These are phyloP conservation scores for Labrus mixtus DNA, from an alignment of 2,113 vertebrate species.

Conservation along the genomic window DNA sequence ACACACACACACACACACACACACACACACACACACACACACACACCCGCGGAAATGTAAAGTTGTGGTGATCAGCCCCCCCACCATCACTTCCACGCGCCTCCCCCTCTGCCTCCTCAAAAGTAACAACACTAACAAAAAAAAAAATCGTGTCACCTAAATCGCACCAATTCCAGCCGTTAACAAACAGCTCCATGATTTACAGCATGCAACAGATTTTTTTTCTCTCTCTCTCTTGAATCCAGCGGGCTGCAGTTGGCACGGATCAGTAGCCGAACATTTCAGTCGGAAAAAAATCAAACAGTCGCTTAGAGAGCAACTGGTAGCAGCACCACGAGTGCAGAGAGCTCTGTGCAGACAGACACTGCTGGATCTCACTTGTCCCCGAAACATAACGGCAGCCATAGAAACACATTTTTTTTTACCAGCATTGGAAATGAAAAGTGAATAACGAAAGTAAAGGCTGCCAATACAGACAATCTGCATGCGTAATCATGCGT, in stretches of 20 bases:
- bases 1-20: slow-evolving; percentile 37
- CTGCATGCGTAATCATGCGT: not conserved
- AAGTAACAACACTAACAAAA: slow-evolving; percentile 11
- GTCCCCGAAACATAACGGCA: slow-evolving; percentile 39
- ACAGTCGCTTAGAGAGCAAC: slow-evolving; percentile 57
- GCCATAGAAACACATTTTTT: slow-evolving; percentile 36
- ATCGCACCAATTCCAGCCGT: not conserved
- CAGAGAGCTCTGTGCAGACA: slow-evolving; percentile 35
- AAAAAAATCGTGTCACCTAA: not conserved
- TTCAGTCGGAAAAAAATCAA: slow-evolving; percentile 37
- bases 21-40: not conserved
- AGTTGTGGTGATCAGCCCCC: slow-evolving; percentile 65
- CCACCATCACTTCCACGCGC: not conserved
- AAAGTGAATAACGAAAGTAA: not conserved
- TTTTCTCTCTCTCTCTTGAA: not conserved
- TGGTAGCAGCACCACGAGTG: slow-evolving; percentile 60
- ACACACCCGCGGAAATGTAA: slow-evolving; percentile 31
- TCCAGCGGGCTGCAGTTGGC: not conserved
- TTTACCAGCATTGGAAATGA: slow-evolving; percentile 5
- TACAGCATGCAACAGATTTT: not conserved
- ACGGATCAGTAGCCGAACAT: slow-evolving; percentile 17
- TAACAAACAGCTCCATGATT: not conserved
- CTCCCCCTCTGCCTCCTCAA: slow-evolving; percentile 3
- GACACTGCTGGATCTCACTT: slow-evolving; percentile 19
- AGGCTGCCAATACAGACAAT: slow-evolving; percentile 1